Evolutionary conservation across 2,888 invertebrate genomes (phyloP), one percentile per base, ranked within the genome.

Genomic region (Antheraea assamensis): DNA sequence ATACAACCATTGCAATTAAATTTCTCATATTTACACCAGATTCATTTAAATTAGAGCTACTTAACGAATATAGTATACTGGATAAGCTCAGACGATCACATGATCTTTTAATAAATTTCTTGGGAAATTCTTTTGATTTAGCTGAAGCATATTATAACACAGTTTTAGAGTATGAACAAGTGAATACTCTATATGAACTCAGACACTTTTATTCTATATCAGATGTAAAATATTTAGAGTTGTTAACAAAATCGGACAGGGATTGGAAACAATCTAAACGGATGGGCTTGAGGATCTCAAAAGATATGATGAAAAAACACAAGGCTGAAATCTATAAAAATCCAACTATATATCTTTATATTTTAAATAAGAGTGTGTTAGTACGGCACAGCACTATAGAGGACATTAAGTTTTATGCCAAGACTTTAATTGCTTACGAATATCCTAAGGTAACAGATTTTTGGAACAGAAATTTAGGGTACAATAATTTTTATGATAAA

Each of bases 231-330:
- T 91, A 88, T 78, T 83, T 91, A 72, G 78, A 88, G 76, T 73
- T 90, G 71, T 75, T 89, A n/a, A 90, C 90, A 79, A 84, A 71
- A 27, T 24, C n/a, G n/a, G 31, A 71, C 49, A 35, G 31, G 21
- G 7, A 31, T 58, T 31, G n/a, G 52, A 21, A 19, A 35, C 10
- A 70, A 17, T 31, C 27, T 19, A 35, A 27, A 3, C 35, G 17
- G 72, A 78, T 89, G 30, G 87, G 88, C 66, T 77, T 81, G 58
- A 82, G 86, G 73, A 77, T 87, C 73, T 89, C 78, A 47, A 82
- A 77, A 82, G 83, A 79, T 81, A 86, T 83, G 78, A 83, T 83
- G 78, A 85, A 79, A 52, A 88, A 88, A 73, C 83, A 90, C 75
- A 91, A 88, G 78, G 74, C 79, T 7, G 83, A 87, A 76, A 85